phyloP scores from a whole-genome alignment of 2,797 vertebrate genomes.

The Mycteria americana region DNA sequence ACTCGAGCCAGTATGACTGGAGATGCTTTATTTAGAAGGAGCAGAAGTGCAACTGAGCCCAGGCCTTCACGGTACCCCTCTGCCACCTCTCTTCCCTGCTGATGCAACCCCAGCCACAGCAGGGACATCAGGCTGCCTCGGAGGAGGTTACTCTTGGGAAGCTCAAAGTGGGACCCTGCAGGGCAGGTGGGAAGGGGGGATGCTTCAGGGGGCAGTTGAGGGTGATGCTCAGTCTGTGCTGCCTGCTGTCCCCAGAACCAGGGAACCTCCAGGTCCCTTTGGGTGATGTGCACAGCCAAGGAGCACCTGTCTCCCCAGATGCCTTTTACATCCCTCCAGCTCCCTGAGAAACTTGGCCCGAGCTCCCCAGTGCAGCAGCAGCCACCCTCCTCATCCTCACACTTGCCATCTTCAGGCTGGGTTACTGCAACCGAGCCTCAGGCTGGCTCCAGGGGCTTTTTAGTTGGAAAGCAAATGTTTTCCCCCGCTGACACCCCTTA shows the following conservation, averaged over 20 bases:
- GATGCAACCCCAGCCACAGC: background rate
- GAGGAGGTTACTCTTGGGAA: background rate
- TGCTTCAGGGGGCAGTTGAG: background rate
- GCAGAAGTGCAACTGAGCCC: background rate
- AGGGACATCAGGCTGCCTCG: background rate
- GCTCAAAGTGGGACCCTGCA: background rate
- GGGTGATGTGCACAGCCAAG: background rate
- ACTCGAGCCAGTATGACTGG: conserved; percentile 36
- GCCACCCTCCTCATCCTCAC: background rate
- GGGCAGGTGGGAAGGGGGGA: background rate
- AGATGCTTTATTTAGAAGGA: conserved; percentile 57
- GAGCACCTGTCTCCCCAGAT: background rate
- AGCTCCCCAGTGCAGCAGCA: fast-evolving
- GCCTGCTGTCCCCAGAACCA: background rate
- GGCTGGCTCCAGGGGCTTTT: background rate
- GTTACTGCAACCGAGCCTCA: background rate
- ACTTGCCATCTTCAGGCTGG: background rate
- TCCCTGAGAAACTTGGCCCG: background rate
- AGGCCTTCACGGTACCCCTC: background rate
- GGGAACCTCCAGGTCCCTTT: background rate
- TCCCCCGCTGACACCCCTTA: background rate
- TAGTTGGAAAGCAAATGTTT: background rate
- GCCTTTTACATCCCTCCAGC: background rate
- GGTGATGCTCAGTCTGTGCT: background rate
- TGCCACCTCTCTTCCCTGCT: background rate